These are phyloP conservation scores for Schizothorax lantsangensis DNA, from an alignment of 2,797 vertebrate species.

Conservation along the genomic window DNA sequence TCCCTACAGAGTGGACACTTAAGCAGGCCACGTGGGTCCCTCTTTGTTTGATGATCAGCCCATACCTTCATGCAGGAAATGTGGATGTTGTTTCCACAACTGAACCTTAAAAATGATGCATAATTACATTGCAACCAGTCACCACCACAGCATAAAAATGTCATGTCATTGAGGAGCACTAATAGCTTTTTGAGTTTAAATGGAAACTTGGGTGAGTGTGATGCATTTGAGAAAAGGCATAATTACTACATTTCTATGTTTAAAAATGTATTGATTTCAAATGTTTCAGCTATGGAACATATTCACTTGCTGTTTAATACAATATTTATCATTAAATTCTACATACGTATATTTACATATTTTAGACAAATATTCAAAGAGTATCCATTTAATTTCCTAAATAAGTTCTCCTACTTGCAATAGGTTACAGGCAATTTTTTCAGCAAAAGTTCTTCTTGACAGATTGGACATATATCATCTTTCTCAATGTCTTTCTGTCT, in stretches of 20 bases:
- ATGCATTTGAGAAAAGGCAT: not conserved
- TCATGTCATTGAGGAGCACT: not conserved
- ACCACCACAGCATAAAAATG: not conserved
- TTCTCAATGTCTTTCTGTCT: slow-evolving; percentile 67
- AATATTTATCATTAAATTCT: not conserved
- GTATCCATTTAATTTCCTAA: not conserved
- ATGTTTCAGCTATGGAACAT: not conserved
- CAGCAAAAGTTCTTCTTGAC: slow-evolving; percentile 77
- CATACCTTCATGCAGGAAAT: slow-evolving; percentile 80
- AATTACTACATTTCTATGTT: not conserved
- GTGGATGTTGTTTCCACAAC: slow-evolving; percentile 80
- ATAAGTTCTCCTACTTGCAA: slow-evolving; percentile 73
- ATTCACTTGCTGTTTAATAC: not conserved
- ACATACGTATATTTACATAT: not conserved
- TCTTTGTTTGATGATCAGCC: slow-evolving; percentile 69
- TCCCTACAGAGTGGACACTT: slow-evolving; percentile 80
- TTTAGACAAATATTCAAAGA: not conserved
- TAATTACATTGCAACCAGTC: not conserved
- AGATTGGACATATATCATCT: slow-evolving; percentile 80
- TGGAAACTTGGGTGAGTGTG: not conserved
- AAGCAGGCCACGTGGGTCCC: slow-evolving; percentile 59
- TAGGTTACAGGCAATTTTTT: slow-evolving; percentile 76
- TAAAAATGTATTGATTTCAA: not conserved
- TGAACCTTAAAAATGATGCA: slow-evolving; percentile 69
- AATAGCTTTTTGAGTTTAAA: not conserved